These are phyloP conservation scores for Calliphora vomitoria DNA, from an alignment of 2,888 invertebrate species.

Conservation along the genomic window DNA sequence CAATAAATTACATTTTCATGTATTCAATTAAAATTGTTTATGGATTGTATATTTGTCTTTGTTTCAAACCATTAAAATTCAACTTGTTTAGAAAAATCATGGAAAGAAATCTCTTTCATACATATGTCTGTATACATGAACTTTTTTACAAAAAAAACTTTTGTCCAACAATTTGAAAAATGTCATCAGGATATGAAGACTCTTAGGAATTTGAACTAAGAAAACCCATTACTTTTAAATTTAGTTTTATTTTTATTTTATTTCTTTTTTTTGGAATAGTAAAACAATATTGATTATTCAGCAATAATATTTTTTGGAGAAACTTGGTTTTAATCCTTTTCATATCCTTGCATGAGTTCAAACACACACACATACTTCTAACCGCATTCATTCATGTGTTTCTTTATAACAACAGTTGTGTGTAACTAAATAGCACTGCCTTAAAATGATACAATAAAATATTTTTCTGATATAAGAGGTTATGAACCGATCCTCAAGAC, in stretches of 20 bases:
- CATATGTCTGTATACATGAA: no score
- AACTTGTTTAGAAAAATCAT: no score
- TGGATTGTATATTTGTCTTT: slow-evolving; percentile 13
- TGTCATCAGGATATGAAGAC: slow-evolving; percentile 66
- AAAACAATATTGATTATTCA: slow-evolving; percentile 71
- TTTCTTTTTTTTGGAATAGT: slow-evolving; percentile 19
- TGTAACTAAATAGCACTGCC: not conserved
- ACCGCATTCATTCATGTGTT: not conserved
- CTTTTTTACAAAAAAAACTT: slow-evolving; percentile 39
- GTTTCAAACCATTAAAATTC: no score
- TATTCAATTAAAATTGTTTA: slow-evolving; percentile 66
- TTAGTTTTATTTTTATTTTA: not conserved
- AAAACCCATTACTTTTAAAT: slow-evolving; percentile 32
- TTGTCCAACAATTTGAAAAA: slow-evolving; percentile 60
- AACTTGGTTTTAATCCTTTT: slow-evolving; percentile 62
- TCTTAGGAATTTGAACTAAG: slow-evolving; percentile 66
- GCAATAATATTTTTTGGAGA: slow-evolving; percentile 56
- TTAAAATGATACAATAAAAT: no score
- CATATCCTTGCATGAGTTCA: slow-evolving; percentile 30
- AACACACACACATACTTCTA: slow-evolving; percentile 20
- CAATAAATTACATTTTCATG: slow-evolving; percentile 64
- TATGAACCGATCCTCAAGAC: no score
- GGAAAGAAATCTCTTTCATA: no score
- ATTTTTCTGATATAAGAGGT: no score
- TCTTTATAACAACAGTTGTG: not conserved